These are phyloP conservation scores for Lysiphlebus fabarum DNA, from an alignment of 1,140 invertebrate genomes.

Conservation along the genomic window DNA sequence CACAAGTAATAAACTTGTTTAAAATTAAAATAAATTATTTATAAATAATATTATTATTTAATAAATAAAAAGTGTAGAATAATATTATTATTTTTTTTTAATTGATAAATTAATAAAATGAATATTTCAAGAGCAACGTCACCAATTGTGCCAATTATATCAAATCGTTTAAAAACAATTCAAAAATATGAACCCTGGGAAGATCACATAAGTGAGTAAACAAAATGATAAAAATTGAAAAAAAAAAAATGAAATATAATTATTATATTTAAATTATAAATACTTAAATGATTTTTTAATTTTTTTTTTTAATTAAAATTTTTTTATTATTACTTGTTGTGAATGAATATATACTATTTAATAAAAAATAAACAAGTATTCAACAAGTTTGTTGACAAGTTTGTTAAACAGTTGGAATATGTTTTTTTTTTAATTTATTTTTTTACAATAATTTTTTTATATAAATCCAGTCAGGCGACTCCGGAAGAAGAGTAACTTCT, in stretches of 20 bases:
- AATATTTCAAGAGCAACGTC: slow-evolving; percentile 29
- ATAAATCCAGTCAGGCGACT: slow-evolving; percentile 5
- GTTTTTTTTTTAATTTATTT: background rate
- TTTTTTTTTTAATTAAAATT: background rate
- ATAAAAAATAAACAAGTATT: background rate
- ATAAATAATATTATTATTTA: too few species aligned
- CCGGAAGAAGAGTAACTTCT: slow-evolving; percentile 12
- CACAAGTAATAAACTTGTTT: too few species aligned
- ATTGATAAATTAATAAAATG: slow-evolving; percentile 17
- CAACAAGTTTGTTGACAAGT: too few species aligned
- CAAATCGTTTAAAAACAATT: slow-evolving; percentile 38
- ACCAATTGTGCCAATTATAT: slow-evolving; percentile 29
- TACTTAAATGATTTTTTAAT: too few species aligned
- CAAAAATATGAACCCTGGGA: slow-evolving; percentile 39
- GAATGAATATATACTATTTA: background rate
- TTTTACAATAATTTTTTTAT: background rate
- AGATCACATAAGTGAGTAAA: slow-evolving; percentile 40
- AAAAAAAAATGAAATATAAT: too few species aligned
- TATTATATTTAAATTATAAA: too few species aligned
- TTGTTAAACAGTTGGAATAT: too few species aligned
- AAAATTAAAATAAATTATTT: too few species aligned
- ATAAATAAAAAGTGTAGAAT: too few species aligned
- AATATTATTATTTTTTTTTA: background rate
- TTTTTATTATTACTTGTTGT: background rate
- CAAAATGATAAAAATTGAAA: slow-evolving; percentile 3